Conservation (phyloP, 2,888 invertebrate genomes). For the Phyto melanocephala region DNA sequence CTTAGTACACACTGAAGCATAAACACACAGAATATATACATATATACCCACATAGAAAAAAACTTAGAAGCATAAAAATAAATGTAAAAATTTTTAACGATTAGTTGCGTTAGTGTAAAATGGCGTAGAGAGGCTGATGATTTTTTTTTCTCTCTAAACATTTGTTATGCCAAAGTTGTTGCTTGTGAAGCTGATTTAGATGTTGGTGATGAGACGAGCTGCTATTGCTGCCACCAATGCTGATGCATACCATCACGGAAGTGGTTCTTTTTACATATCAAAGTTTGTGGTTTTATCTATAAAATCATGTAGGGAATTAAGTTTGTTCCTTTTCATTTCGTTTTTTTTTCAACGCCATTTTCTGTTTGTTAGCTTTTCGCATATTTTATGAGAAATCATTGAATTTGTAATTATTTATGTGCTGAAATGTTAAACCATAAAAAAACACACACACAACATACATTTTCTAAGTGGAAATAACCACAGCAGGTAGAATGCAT, state of each 20-base stretch:
- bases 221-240: conserved; percentile 16
- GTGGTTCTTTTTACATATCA: conserved; percentile 64
- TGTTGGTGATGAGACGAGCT: conserved; percentile 29
- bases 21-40: background rate
- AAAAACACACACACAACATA: background rate
- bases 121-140: conserved; percentile 53
- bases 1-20: conserved; percentile 4
- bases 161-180: conserved; percentile 6
- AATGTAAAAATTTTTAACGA: conserved; percentile 65
- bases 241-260: conserved; percentile 60
- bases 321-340: conserved; percentile 26
- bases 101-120: conserved; percentile 67
- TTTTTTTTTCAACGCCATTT: background rate
- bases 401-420: conserved; percentile 63
- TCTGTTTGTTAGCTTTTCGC: conserved; percentile 45
- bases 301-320: conserved; percentile 61
- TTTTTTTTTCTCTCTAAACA: conserved; percentile 46
- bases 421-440: conserved; percentile 28
- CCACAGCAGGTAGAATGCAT: conserved; percentile 45
- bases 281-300: conserved; percentile 63
- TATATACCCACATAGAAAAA: background rate
- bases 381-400: conserved; percentile 60
- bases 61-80: background rate
- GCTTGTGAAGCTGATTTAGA: conserved; percentile 8
- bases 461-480: conserved; percentile 48